phyloP scores from a whole-genome alignment of 2,797 vertebrate species.

The Catostomus latipinnis region DNA sequence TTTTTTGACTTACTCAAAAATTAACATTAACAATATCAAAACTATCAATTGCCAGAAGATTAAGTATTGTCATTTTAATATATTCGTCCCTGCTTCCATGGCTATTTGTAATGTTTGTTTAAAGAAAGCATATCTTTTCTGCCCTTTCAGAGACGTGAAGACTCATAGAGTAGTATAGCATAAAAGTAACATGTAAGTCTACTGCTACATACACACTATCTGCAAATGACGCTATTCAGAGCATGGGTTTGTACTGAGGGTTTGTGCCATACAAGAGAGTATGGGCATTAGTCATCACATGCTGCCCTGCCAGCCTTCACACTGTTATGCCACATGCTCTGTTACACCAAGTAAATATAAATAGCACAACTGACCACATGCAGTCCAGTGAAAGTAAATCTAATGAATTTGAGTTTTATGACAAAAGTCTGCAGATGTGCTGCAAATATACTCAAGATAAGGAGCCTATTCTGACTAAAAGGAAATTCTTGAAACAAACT shows the following conservation, averaged over 20 bases:
- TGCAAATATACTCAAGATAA: constrained; percentile 21
- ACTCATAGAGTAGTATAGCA: neutral
- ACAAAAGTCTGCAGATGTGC: constrained; percentile 25
- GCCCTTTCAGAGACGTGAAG: constrained; percentile 2
- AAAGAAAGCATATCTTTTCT: constrained; percentile 1
- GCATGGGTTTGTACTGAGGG: constrained; percentile 23
- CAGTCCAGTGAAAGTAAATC: constrained; percentile 25
- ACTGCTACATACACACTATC: constrained; percentile 22
- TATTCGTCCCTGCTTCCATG: neutral
- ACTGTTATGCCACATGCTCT: constrained; percentile 47
- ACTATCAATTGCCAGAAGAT: neutral
- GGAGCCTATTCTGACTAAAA: neutral
- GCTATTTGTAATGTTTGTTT: neutral
- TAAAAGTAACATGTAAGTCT: neutral
- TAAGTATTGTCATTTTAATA: neutral
- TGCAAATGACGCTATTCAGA: constrained; percentile 24
- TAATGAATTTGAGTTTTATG: constrained; percentile 31
- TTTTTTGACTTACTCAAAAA: neutral
- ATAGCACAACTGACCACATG: constrained; percentile 39
- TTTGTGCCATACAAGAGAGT: constrained; percentile 50
- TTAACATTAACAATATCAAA: neutral
- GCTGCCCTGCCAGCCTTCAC: constrained; percentile 41
- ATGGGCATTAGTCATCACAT: constrained; percentile 51
- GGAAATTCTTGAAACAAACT: neutral
- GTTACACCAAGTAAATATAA: constrained; percentile 50